Evolutionary conservation across 2,888 invertebrate genomes (phyloP).

Genomic region (Amphipoea lucens): DNA sequence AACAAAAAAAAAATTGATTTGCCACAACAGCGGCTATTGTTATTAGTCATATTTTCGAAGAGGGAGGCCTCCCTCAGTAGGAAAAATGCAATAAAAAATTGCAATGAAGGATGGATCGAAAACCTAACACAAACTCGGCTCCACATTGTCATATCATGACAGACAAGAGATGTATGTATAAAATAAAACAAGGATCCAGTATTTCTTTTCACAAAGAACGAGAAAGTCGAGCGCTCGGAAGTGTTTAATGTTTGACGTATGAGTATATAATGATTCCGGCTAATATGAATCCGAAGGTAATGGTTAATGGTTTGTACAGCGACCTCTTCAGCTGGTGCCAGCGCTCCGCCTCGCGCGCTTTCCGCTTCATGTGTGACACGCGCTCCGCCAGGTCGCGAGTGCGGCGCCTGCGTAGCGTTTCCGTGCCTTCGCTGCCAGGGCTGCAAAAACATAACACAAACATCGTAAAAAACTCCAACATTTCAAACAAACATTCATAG

Average conservation of each 20-base stretch:
- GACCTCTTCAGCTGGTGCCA: conserved; percentile 95
- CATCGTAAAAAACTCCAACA: not conserved
- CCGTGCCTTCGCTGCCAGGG: conserved; percentile 65
- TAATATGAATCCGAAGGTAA: conserved; percentile 92
- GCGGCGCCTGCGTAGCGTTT: conserved; percentile 75
- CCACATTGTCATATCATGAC: not conserved
- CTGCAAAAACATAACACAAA: conserved; percentile 21
- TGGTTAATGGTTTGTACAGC: conserved; percentile 93
- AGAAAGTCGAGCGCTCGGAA: conserved; percentile 21
- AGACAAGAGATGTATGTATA: not conserved
- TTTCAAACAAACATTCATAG: no score
- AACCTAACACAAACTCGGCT: conserved; percentile 27
- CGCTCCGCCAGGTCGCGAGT: conserved; percentile 79
- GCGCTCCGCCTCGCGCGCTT: conserved; percentile 92
- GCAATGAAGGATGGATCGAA: conserved; percentile 25
- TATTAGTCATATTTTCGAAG: not conserved
- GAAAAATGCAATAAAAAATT: conserved; percentile 25
- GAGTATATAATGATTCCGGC: conserved; percentile 92
- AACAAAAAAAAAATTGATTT: not conserved
- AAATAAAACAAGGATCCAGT: conserved; percentile 22
- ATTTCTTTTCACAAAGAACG: not conserved
- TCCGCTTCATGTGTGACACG: conserved; percentile 91
- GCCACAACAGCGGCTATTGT: not conserved
- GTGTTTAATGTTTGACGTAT: conserved; percentile 87
- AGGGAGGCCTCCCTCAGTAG: conserved; percentile 42